Evolutionary conservation across 2,113 vertebrate species (phyloP), one percentile per base, ranked within the genome.

Genomic region (Cebus imitator): DNA sequence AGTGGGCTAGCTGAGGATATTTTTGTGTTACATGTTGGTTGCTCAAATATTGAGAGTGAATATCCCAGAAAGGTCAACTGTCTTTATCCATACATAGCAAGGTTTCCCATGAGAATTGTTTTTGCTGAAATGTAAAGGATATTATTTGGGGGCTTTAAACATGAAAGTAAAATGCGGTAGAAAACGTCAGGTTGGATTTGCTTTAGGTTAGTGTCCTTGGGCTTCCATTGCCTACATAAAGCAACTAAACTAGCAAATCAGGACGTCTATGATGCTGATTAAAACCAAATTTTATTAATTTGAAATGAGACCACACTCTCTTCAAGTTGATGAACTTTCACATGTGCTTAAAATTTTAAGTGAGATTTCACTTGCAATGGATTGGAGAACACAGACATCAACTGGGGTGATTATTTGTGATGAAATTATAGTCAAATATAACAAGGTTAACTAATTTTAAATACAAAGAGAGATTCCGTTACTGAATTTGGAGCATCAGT

Each of bases 331-430:
- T 97, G 97, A 66, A 87, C 96, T 97, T 98, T 98, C 97, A 97
- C 95, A 96, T 96, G 98, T 98, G 96, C 94, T 98, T 97, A 98
- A 97, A 97, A 97, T 97, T 96, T 83, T 95, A 97, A 97, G 96
- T 97, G 94, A 93, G 72, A 93, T 97, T 98, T 98, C 97, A 98
- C 97, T 96, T 98, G 95, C 58, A 95, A 94, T n/a, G 76, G 94
- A 97, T 96, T 97, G 97, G 98, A 98, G 96, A 97, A 97, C 90
- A 97, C 73, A 97, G 55, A 97, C 97, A 97, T 79, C 91, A 97
- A 96, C 88, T 97, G 73, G 64, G 81, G 92, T 98, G 97, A 98
- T 94, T 96, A 95, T 97, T 91, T 98, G 96, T 97, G 95, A 98
- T 98, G 95, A 97, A 98, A 97, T 87, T 78, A 80, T 92, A 83